Conservation (phyloP, 2,797 vertebrate genomes). For the Epinephelus coioides region DNA sequence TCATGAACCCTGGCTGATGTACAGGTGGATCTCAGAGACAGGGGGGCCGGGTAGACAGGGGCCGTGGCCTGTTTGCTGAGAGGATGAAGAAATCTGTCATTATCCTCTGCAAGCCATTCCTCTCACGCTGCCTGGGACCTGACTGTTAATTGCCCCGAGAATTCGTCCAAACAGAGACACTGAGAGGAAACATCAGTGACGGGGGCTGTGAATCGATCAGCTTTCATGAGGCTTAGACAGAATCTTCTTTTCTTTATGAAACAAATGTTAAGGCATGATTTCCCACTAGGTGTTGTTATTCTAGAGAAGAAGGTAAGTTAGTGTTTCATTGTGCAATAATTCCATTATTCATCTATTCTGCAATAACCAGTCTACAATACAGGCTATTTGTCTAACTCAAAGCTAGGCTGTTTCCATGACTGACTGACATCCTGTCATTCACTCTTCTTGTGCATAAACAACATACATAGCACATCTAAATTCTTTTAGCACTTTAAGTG, state of each 20-base stretch:
- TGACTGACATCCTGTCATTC: background rate
- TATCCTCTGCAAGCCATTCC: slow-evolving; percentile 70
- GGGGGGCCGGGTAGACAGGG: background rate
- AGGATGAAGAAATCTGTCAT: slow-evolving; percentile 70
- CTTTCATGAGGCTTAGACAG: slow-evolving; percentile 17
- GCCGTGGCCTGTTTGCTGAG: slow-evolving; percentile 66
- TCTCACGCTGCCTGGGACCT: slow-evolving; percentile 57
- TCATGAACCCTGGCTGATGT: slow-evolving; percentile 61
- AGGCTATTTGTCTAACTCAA: background rate
- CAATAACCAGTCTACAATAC: background rate
- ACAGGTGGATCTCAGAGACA: slow-evolving; percentile 58
- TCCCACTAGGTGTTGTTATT: slow-evolving; percentile 43
- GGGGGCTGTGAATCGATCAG: slow-evolving; percentile 10
- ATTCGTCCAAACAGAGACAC: slow-evolving; percentile 57
- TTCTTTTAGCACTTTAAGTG: background rate
- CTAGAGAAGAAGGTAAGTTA: background rate
- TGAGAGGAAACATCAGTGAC: slow-evolving; percentile 1
- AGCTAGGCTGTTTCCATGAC: background rate
- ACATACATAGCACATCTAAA: too few relatives aligned
- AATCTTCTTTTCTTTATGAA: slow-evolving; percentile 33
- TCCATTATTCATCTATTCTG: slow-evolving; percentile 9
- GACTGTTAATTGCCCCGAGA: slow-evolving; percentile 60
- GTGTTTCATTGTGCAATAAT: background rate
- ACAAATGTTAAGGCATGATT: slow-evolving; percentile 40
- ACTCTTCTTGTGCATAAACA: background rate